phyloP scores from a whole-genome alignment of 1,140 invertebrate species.

The Drosophila takahashii region DNA sequence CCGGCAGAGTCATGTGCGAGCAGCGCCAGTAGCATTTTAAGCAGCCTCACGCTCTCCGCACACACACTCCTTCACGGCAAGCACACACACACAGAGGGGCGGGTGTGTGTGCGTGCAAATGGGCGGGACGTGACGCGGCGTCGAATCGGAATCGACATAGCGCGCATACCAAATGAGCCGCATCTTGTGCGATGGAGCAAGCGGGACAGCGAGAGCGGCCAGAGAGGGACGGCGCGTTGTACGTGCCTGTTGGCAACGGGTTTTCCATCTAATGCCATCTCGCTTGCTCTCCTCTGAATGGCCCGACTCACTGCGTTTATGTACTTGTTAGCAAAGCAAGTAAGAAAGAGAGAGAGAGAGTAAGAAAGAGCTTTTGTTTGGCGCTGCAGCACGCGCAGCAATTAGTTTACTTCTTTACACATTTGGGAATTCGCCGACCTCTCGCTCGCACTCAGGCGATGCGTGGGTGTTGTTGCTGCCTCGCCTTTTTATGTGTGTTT shows the following conservation, averaged over 20 bases:
- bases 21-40: conserved; percentile 84
- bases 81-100: conserved; percentile 27
- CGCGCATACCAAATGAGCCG: conserved; percentile 82
- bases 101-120: conserved; percentile 79
- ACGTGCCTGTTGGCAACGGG: conserved; percentile 52
- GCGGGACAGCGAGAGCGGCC: conserved; percentile 33
- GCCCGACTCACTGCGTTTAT: conserved; percentile 48
- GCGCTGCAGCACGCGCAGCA: conserved; percentile 80
- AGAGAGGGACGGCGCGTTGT: conserved; percentile 29
- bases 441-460: conserved; percentile 17
- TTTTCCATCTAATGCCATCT: conserved; percentile 44
- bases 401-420: conserved; percentile 84
- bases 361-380: conserved; percentile 54
- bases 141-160: conserved; percentile 84
- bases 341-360: conserved; percentile 1
- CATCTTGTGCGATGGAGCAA: conserved; percentile 10
- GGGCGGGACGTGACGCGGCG: conserved; percentile 85
- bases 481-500: conserved; percentile 78
- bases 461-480: conserved; percentile 53
- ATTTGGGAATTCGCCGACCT: conserved; percentile 52
- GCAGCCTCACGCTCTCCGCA: conserved; percentile 81
- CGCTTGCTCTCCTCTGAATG: conserved; percentile 11
- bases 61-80: conserved; percentile 27
- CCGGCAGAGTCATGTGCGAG: conserved; percentile 77
- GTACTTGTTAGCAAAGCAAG: conserved; percentile 35